These are phyloP conservation scores for Fulica atra DNA, from an alignment of 2,113 vertebrate genomes.

Conservation along the genomic window DNA sequence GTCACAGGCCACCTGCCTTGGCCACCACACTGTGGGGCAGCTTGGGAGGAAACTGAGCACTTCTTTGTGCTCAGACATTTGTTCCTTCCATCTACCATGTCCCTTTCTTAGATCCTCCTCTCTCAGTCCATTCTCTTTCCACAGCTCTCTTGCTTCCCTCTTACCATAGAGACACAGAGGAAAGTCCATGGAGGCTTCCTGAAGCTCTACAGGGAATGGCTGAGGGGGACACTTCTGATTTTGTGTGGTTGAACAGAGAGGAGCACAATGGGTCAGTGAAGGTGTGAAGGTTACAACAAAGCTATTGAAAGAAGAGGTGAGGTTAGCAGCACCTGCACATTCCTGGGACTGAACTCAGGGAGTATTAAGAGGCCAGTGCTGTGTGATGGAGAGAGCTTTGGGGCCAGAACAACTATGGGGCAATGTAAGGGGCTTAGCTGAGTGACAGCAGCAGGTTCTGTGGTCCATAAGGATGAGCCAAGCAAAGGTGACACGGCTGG, in stretches of 20 bases:
- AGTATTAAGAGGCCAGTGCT: not conserved
- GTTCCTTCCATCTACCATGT: not conserved
- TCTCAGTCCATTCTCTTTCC: not conserved
- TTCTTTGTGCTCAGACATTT: fast-evolving
- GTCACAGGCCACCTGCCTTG: not conserved
- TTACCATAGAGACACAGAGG: not conserved
- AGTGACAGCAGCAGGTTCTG: not conserved
- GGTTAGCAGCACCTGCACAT: not conserved
- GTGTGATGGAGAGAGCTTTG: not conserved
- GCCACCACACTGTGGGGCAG: not conserved
- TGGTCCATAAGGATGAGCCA: not conserved
- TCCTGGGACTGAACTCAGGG: not conserved
- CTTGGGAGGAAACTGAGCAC: not conserved
- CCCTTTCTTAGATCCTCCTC: not conserved
- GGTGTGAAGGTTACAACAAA: not conserved
- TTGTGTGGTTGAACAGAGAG: not conserved
- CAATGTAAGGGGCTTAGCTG: not conserved
- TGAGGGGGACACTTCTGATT: not conserved
- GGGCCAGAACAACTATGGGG: not conserved
- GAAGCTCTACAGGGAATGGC: not conserved
- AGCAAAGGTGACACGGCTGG: not conserved
- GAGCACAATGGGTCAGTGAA: not conserved
- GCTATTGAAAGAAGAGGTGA: not conserved
- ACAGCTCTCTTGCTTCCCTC: not conserved
- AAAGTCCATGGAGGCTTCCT: not conserved